These are phyloP conservation scores for Sciurus vulgaris DNA, from an alignment of 2,797 vertebrate genomes.

Conservation along the genomic window DNA sequence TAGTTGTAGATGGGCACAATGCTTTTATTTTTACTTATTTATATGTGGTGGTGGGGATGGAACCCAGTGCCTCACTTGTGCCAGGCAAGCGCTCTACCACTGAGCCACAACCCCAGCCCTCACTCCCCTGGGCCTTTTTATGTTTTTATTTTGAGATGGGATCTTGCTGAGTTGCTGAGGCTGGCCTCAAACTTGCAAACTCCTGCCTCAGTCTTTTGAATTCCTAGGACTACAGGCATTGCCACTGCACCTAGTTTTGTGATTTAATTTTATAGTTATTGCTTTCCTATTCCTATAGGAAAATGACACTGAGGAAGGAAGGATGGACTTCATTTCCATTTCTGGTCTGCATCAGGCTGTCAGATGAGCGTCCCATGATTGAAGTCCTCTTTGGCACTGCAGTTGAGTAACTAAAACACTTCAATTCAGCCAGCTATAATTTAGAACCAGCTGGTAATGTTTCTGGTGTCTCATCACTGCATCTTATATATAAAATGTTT, in stretches of 20 bases:
- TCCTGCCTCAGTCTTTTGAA: too few species aligned
- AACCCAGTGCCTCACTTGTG: too few species aligned
- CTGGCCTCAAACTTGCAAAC: too few species aligned
- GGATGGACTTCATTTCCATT: not conserved
- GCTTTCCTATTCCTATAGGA: not conserved
- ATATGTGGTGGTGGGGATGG: too few species aligned
- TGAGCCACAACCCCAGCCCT: too few species aligned
- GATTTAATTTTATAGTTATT: constrained; percentile 25
- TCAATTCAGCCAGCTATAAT: not conserved
- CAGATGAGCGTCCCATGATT: not conserved
- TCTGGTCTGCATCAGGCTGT: not conserved
- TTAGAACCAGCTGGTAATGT: constrained; percentile 3
- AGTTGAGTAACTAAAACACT: not conserved
- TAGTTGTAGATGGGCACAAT: too few species aligned
- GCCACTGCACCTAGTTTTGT: not conserved
- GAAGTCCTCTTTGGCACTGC: not conserved
- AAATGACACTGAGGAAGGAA: not conserved
- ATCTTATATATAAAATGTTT: not conserved
- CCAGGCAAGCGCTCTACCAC: too few species aligned
- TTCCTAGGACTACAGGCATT: too few species aligned
- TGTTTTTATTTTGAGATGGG: too few species aligned
- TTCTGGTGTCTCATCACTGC: not conserved
- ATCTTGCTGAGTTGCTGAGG: too few species aligned
- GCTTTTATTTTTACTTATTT: too few species aligned
- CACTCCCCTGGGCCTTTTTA: too few species aligned